Conservation (phyloP, 2,888 invertebrate genomes). For the Elgonia sp. region DNA sequence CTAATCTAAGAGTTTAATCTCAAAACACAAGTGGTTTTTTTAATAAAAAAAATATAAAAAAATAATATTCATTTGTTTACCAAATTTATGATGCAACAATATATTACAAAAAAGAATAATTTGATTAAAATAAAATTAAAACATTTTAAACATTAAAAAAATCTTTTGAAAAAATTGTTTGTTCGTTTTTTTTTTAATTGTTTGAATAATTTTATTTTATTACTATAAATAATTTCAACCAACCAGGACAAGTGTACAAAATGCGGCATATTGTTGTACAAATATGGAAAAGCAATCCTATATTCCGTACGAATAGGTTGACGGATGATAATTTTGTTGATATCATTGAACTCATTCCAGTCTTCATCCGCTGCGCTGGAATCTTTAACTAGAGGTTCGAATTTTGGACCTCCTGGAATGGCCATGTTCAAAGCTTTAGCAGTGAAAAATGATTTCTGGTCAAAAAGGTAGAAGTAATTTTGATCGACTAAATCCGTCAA, state of each 20-base stretch:
- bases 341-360: conserved; percentile 99
- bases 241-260: conserved; percentile 99
- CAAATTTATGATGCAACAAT: too few species aligned
- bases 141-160: too few species aligned
- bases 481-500: conserved; percentile 99
- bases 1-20: conserved; percentile 82
- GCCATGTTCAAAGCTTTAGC: conserved; percentile 99
- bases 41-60: too few species aligned
- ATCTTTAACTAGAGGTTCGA: conserved; percentile 99
- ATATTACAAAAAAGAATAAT: too few species aligned
- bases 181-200: too few species aligned
- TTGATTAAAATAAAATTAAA: too few species aligned
- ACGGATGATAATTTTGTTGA: conserved; percentile 99
- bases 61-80: too few species aligned
- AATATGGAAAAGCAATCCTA: conserved; percentile 99
- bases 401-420: conserved; percentile 99
- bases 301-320: conserved; percentile 99
- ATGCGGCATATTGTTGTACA: conserved; percentile 99
- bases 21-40: conserved; percentile 86
- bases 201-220: background rate
- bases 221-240: conserved; percentile 85
- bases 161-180: too few species aligned
- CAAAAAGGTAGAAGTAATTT: conserved; percentile 99
- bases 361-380: conserved; percentile 99
- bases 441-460: conserved; percentile 99